These are phyloP conservation scores for Pantherophis vulpinus DNA, from an alignment of 2,797 vertebrate species.

Conservation along the genomic window DNA sequence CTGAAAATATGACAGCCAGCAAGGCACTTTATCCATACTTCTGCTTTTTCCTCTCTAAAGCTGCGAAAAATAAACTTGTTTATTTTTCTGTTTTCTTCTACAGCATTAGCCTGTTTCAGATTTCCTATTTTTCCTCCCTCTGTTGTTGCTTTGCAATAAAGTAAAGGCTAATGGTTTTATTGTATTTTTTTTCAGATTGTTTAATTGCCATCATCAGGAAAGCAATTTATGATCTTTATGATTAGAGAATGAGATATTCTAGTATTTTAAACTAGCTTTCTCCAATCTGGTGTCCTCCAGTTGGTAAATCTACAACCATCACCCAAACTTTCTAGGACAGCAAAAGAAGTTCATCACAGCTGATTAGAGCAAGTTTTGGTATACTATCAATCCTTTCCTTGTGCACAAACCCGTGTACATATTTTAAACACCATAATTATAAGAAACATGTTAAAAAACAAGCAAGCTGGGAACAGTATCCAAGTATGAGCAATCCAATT, in stretches of 20 bases:
- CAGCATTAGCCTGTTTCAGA: background rate
- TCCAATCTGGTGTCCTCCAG: background rate
- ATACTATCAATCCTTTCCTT: background rate
- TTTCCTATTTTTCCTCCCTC: background rate
- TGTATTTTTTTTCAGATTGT: background rate
- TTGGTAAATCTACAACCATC: background rate
- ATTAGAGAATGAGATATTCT: background rate
- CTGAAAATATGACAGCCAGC: constrained; percentile 6
- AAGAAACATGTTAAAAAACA: background rate
- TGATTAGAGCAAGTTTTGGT: background rate
- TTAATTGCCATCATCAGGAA: background rate
- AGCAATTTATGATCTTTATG: background rate
- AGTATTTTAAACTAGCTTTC: background rate
- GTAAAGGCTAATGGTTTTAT: background rate
- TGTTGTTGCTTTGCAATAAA: background rate
- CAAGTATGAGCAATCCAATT: background rate
- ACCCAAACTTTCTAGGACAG: background rate
- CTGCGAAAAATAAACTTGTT: constrained; percentile 2
- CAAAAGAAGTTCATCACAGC: background rate
- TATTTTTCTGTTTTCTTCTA: background rate
- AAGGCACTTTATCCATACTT: background rate
- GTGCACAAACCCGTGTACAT: background rate
- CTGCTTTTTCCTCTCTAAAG: background rate
- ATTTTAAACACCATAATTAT: background rate
- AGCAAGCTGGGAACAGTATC: background rate